These are phyloP conservation scores for Tetragonisca angustula DNA, from an alignment of 2,888 invertebrate genomes.

Conservation along the genomic window DNA sequence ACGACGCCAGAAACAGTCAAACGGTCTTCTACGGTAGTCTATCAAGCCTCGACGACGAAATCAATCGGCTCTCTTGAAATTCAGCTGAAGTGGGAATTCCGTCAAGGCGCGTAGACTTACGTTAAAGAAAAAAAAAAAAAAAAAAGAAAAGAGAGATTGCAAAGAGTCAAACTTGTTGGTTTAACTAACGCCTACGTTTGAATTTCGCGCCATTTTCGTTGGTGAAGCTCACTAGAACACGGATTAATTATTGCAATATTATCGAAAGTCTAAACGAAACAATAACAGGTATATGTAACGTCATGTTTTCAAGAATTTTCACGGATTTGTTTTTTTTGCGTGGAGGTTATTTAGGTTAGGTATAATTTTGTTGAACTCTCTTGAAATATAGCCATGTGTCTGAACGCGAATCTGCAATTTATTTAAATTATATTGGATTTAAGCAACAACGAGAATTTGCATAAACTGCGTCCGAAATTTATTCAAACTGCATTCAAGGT, in stretches of 20 bases:
- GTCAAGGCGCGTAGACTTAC: neutral
- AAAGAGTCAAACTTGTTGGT: neutral
- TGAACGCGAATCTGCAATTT: too few relatives aligned
- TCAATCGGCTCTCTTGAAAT: neutral
- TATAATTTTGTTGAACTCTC: too few relatives aligned
- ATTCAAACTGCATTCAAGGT: too few relatives aligned
- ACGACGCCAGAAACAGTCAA: constrained; percentile 12
- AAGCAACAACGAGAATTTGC: neutral
- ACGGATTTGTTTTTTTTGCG: too few relatives aligned
- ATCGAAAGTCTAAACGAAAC: neutral
- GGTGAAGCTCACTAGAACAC: neutral
- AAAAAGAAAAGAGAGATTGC: too few relatives aligned
- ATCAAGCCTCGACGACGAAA: constrained; percentile 4
- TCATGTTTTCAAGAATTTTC: too few relatives aligned
- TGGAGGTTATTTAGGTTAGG: too few relatives aligned
- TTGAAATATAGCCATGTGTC: too few relatives aligned
- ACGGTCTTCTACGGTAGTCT: constrained; percentile 1
- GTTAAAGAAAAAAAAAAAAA: neutral
- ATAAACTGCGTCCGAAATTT: too few relatives aligned
- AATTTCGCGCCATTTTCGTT: neutral
- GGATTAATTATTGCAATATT: too few relatives aligned
- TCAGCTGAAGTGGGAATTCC: neutral
- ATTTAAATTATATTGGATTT: neutral
- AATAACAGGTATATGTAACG: neutral
- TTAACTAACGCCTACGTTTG: neutral